Evolutionary conservation across 2,888 invertebrate genomes (phyloP), one percentile per base, ranked within the genome.

Genomic region (Heliconius erato): DNA sequence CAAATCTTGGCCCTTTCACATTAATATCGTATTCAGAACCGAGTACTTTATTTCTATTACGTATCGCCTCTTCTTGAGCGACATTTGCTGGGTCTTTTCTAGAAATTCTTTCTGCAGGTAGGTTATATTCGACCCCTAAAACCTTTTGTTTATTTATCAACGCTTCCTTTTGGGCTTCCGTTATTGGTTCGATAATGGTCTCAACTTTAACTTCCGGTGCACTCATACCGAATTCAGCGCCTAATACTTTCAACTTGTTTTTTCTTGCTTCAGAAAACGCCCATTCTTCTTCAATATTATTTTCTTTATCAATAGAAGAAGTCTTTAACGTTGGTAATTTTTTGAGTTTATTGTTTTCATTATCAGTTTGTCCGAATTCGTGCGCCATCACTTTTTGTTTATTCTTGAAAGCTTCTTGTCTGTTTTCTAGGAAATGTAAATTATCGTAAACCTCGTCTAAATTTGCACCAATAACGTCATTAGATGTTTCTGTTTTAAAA

Each of bases 61-160:
- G 89, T 40, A 92, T 74, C 5, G 95, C 96, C 85, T 95, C 93
- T 85, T 93, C 94, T 80, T 94, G 94, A 2, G 95, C 94, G 1
- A 90, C 84, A 85, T 94, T 96, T 0, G 89, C 89, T 1, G 92
- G 92, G 76, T 92, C 92, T 32, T 89, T 92, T 80, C 88, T 89
- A 35, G 82, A 74, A 23, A 85, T 16, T 23, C 83, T 82, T 84
- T 90, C 90, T 0, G 88, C 68, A 9, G 95, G 94, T 4, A 96
- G 90, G 79, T 96, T 96, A 85, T 96, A 97, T 89, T 97, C 97
- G 0, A 97, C 96, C 6, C 96, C 95, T 81, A 97, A 89, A 2
- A 97, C 95, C 90, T 96, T 97, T 32, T 96, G 88, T 89, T 96
- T 97, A 87, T 97, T 97, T 78, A 94, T 90, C 84, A 97, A 92